phyloP scores from a whole-genome alignment of 2,888 invertebrate genomes.

The Stenolophus ochropezus region DNA sequence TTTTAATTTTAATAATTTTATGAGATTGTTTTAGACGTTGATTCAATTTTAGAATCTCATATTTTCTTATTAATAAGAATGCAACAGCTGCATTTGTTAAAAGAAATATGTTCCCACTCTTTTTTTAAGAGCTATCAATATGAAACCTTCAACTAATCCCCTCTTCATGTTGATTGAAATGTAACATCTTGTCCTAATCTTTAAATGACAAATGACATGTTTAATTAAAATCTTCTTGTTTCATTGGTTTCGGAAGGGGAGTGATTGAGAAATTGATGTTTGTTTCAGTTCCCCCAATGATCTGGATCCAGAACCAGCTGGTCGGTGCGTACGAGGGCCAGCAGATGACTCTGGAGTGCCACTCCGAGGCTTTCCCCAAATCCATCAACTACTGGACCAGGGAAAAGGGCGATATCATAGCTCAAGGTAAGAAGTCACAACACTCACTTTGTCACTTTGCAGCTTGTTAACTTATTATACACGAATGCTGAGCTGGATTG shows the following conservation, averaged over 20 bases:
- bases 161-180: not conserved
- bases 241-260: not conserved
- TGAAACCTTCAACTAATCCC: not conserved
- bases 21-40: no score
- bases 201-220: not conserved
- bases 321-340: constrained; percentile 87
- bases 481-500: no score
- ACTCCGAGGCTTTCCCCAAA: constrained; percentile 89
- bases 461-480: no score
- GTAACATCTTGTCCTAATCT: not conserved
- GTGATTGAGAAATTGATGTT: constrained; percentile 38
- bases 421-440: constrained; percentile 78
- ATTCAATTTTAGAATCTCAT: no score
- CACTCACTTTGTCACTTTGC: no score
- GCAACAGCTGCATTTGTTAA: no score
- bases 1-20: no score
- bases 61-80: no score
- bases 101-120: not conserved
- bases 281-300: constrained; percentile 87
- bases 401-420: constrained; percentile 84
- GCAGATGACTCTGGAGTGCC: constrained; percentile 85
- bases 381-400: constrained; percentile 92
- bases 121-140: not conserved
- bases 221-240: not conserved
- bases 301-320: constrained; percentile 88